Evolutionary conservation across 2,888 invertebrate genomes (phyloP).

Genomic region (Dryadula phaetusa): DNA sequence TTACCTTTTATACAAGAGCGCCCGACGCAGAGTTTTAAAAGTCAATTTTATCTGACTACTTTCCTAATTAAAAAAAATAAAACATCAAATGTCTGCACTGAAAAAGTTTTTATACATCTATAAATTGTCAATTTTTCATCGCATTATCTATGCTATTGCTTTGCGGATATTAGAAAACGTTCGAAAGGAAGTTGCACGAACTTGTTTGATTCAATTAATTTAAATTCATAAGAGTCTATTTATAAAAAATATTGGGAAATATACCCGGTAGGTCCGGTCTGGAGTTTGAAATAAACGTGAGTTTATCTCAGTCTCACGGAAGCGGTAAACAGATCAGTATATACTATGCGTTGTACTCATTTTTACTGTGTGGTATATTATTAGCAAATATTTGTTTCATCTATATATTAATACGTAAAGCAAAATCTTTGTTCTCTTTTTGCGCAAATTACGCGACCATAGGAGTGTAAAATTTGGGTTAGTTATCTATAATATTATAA

Average conservation of each 20-base stretch:
- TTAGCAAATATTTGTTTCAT: not conserved
- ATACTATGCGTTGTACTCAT: no score
- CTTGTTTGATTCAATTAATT: slow-evolving; percentile 30
- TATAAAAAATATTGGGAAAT: slow-evolving; percentile 28
- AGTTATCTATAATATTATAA: no score
- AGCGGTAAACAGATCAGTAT: slow-evolving; percentile 47
- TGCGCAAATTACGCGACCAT: no score
- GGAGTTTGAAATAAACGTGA: slow-evolving; percentile 52
- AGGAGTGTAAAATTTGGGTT: no score
- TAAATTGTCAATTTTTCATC: slow-evolving; percentile 1
- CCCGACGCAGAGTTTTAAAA: no score
- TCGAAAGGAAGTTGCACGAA: slow-evolving; percentile 31
- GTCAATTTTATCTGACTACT: no score
- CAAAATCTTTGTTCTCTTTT: no score
- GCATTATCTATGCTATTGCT: slow-evolving; percentile 17
- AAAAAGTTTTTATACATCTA: not conserved
- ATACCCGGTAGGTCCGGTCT: slow-evolving; percentile 41
- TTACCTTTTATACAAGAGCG: no score
- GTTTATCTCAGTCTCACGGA: slow-evolving; percentile 62
- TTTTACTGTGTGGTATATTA: not conserved
- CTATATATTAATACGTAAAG: no score
- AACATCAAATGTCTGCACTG: not conserved
- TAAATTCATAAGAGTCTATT: slow-evolving; percentile 28
- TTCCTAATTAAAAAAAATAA: no score
- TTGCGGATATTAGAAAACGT: slow-evolving; percentile 34